Evolutionary conservation across 2,113 vertebrate species (phyloP), one percentile per base, ranked within the genome.

Genomic region (Zosterops japonicus): DNA sequence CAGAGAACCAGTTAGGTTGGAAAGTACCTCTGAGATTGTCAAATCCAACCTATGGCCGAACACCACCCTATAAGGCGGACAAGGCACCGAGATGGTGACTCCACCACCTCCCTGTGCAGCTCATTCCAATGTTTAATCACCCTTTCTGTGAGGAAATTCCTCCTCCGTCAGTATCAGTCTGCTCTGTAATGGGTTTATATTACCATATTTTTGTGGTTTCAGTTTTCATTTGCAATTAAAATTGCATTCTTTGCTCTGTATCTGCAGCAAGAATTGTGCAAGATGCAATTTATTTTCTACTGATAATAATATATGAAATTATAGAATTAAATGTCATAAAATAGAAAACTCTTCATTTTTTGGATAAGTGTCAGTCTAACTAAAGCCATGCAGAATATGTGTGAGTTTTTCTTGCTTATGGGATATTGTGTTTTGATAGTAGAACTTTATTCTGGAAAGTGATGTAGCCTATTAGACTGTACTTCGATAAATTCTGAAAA

Each of bases 401-500:
- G 23, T 24, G 49, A 35, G 7, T 57, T 55, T 76, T 68, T 78
- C 29, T 57, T 85, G 16, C 27, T 47, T 47, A 20, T 16, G 14
- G 16, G 9, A 27, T 75, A 41, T 18, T 42, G 11, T 81, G 14
- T 49, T 70, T 87, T 84, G 36, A 25, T 52, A 72, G 36, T 31
- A 23, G 50, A 47, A 76, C 24, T 85, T 52, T 39, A 24, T 57
- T 65, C 33, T 90, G 28, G 28, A 59, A 77, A 64, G 49, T 61
- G 44, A 39, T 67, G 14, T 44, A 36, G 52, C 2, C 72, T 89
- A 6, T 87, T 39, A 41, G 39, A 39, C 29, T 77, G 8, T 74
- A 31, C 14, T 82, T 67, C 7, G 36, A 53, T 71, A 79, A 93
- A 75, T 78, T n/a, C 79, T 87, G 57, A 84, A 83, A 90, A 83